phyloP scores from a whole-genome alignment of 2,888 invertebrate genomes.

The Rhaphigaster nebulosa region DNA sequence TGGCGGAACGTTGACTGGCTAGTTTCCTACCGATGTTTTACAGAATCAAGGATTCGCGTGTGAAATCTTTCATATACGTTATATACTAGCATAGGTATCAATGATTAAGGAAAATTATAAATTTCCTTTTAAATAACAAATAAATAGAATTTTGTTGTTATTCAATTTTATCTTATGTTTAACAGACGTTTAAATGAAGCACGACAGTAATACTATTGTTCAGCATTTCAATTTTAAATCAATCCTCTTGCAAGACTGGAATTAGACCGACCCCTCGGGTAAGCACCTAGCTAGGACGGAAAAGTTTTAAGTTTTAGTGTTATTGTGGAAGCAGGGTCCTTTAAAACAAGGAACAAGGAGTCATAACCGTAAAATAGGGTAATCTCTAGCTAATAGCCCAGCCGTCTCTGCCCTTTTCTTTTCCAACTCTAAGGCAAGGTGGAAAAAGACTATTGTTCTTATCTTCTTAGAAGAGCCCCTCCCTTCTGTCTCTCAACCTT shows the following conservation, averaged over 20 bases:
- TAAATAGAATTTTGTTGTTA: no score
- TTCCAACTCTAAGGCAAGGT: not conserved
- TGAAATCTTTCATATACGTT: no score
- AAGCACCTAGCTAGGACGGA: not conserved
- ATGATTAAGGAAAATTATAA: no score
- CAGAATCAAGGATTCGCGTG: no score
- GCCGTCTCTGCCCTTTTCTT: not conserved
- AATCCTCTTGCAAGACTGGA: not conserved
- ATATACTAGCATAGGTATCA: no score
- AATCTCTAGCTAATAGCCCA: conserved; percentile 14
- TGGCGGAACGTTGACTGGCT: no score
- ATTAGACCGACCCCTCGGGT: not conserved
- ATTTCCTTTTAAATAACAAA: no score
- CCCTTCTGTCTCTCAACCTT: not conserved
- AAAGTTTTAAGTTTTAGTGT: conserved; percentile 39
- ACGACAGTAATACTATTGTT: not conserved
- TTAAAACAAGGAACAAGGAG: conserved; percentile 41
- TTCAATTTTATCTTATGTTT: no score
- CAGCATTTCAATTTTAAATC: not conserved
- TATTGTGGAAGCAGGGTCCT: conserved; percentile 20
- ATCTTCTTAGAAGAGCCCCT: not conserved
- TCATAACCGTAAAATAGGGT: conserved; percentile 44
- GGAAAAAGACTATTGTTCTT: conserved; percentile 9
- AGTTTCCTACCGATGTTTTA: no score
- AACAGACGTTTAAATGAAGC: no score